phyloP scores from a whole-genome alignment of 1,140 invertebrate genomes.

The Eurosta solidaginis region DNA sequence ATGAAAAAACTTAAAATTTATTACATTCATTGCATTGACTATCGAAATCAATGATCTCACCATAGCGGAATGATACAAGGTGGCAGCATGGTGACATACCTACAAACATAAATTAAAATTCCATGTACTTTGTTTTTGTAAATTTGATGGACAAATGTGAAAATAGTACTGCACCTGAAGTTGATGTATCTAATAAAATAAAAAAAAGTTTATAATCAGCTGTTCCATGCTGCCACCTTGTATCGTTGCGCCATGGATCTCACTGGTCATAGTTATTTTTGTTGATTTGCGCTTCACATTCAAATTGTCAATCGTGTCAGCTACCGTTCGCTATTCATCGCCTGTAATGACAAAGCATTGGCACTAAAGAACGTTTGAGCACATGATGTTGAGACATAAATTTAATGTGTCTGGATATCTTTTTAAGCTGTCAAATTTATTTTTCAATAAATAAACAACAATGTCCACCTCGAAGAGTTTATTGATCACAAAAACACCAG shows the following conservation, averaged over 20 bases:
- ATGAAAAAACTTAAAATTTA: too few relatives aligned
- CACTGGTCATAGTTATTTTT: not conserved
- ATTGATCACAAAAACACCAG: not conserved
- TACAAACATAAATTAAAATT: too few relatives aligned
- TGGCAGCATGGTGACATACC: too few relatives aligned
- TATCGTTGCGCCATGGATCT: not conserved
- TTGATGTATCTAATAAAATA: too few relatives aligned
- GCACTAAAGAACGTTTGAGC: not conserved
- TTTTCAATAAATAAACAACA: conserved; percentile 22
- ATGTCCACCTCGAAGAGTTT: conserved; percentile 11
- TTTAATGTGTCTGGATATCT: conserved; percentile 11
- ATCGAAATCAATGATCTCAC: too few relatives aligned
- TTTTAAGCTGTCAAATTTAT: conserved; percentile 19
- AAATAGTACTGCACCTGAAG: too few relatives aligned
- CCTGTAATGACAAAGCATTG: not conserved
- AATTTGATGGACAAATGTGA: too few relatives aligned
- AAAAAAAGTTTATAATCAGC: too few relatives aligned
- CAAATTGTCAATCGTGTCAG: conserved; percentile 16
- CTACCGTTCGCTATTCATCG: not conserved
- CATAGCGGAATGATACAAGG: too few relatives aligned
- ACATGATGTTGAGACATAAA: conserved; percentile 7
- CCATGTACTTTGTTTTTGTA: too few relatives aligned
- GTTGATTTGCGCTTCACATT: not conserved
- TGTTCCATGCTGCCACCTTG: too few relatives aligned
- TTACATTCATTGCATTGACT: too few relatives aligned